Evolutionary conservation across 2,797 vertebrate species (phyloP), one percentile per base, ranked within the genome.

Genomic region (Hirundo rustica): DNA sequence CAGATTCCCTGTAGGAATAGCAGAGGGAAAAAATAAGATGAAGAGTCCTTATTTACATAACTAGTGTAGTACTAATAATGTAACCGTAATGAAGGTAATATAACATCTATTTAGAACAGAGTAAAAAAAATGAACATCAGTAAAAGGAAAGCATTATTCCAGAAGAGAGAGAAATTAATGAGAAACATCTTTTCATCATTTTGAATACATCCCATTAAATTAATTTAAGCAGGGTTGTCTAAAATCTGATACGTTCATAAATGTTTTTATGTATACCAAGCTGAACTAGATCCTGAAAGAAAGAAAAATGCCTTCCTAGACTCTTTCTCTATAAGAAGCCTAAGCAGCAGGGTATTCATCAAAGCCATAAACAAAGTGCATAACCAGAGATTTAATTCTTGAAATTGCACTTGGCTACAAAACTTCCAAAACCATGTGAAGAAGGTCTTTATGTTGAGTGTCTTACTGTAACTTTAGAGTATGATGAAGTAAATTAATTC

Each of bases 231-330:
- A 85, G 89, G 73, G 85, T 89, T 85, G 64, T 67, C 87, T 95
- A 67, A 38, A 83, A 85, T 89, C 78, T 80, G 32, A 4, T 77
- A 67, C 7, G 72, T 94, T 92, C 81, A 19, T 60, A 70, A 50
- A 71, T 27, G 72, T 68, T 95, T 95, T 94, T 80, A 44, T 2
- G 9, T 45, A 50, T 21, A 53, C 16, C 30, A 80, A 80, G 72
- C 82, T 91, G 57, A 95, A 71, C 57, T 71, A 83, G 27, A 10
- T 54, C 61, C 38, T 62, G 47, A 92, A 85, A 95, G 80, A 94
- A 92, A 80, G 92, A 64, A 81, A 92, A 92, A 36, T 95, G 94
- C 91, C 81, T 96, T 91, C 78, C 84, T 85, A 82, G 53, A 30
- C 71, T 87, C 48, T 94, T 94, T 75, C 58, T 84, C 54, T 34